These are phyloP conservation scores for Thymallus thymallus DNA, from an alignment of 2,113 vertebrate species.

Conservation along the genomic window DNA sequence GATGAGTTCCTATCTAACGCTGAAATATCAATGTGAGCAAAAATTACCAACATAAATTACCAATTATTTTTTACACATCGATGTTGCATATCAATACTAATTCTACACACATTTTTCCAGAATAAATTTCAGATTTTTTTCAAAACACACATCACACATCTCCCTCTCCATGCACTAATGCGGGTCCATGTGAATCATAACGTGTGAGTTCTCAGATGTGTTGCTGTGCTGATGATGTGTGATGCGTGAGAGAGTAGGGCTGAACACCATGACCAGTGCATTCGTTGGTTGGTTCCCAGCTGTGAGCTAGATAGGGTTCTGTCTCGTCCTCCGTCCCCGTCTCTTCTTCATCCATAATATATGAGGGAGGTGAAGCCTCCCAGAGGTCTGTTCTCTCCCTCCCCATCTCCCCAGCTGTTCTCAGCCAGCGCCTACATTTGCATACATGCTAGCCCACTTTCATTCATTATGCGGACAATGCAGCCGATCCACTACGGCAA, in stretches of 20 bases:
- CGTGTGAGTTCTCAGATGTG: not conserved
- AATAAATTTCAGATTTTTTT: no score
- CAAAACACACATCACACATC: no score
- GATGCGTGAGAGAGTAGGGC: not conserved
- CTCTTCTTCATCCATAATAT: slow-evolving; percentile 63
- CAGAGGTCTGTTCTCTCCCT: slow-evolving; percentile 36
- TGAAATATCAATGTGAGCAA: no score
- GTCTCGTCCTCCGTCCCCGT: not conserved
- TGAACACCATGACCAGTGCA: not conserved
- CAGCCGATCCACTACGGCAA: slow-evolving; percentile 14
- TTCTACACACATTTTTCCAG: no score
- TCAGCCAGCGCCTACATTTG: slow-evolving; percentile 58
- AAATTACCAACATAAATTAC: no score
- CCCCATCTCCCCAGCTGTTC: slow-evolving; percentile 19
- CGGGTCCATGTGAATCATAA: no score
- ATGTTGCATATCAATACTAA: no score
- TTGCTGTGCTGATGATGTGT: not conserved
- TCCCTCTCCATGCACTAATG: no score
- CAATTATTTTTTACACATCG: no score
- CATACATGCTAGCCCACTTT: slow-evolving; percentile 51
- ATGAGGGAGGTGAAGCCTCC: slow-evolving; percentile 52
- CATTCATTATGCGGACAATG: slow-evolving; percentile 55
- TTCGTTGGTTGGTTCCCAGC: not conserved
- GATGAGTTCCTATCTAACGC: no score
- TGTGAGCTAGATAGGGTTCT: not conserved